Evolutionary conservation across 2,888 invertebrate genomes (phyloP), one percentile per base, ranked within the genome.

Genomic region (Clusia tigrina): DNA sequence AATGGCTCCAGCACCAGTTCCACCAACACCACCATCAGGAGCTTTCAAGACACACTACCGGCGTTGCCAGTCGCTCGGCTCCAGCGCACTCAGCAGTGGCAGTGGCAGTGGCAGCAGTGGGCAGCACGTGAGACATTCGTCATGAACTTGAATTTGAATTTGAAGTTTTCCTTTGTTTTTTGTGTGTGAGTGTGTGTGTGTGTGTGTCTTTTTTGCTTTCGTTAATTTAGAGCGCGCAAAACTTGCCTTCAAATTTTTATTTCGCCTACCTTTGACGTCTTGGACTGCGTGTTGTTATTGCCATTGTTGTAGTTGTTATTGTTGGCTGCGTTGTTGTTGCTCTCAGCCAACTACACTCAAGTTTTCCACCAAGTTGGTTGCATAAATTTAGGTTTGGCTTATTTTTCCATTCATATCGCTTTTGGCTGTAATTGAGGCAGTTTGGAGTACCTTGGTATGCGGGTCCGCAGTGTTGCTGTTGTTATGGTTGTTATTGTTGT

Each of bases 81-180:
- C 42, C 42, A 15, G n/a, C 42, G 32, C 42, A 42, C 42, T 3
- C 42, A 10, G 42, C 42, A 10, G 17, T 26, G 26, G 23, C 26
- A 26, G 25, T 15, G 26, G 54, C 26, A 26, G 52, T 18, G 24
- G 25, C 54, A 25, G 54, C 26, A 54, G 24, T 26, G 5, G 62
- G 59, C 54, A 67, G 70, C 69, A 72, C 70, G 69, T 72, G 70
- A 69, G 65, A 66, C 66, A 68, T 70, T 71, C 60, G 67, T 72
- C 71, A 71, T 71, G 72, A 71, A 71, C 71, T 71, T 72, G 80
- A 79, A 80, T 78, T 78, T 78, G 78, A 75, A 77, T 76, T 78
- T 72, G 72, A 74, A 77, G 73, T 78, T 73, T 77, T 60, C 42
- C 23, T 55, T 37, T 68, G 17, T 61, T 60, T 54, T 62, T 53